Conservation (phyloP, 1,140 invertebrate species). For the Lordiphosa stackelbergi region DNA sequence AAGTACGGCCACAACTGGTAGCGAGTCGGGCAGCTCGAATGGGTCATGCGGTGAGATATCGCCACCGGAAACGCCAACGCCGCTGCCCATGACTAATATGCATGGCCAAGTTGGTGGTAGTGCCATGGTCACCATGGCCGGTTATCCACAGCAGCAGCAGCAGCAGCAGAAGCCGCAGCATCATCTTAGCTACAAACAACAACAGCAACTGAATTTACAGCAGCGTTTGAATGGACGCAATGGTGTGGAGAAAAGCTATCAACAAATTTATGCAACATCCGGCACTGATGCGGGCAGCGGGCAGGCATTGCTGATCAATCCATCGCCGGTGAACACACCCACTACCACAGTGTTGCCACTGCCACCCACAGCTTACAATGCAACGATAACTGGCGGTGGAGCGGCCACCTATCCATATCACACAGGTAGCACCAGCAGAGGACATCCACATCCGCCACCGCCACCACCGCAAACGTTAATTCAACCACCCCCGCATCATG, state of each 20-base stretch:
- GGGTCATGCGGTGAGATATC: conserved; percentile 71
- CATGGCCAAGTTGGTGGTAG: conserved; percentile 30
- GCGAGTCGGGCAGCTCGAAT: conserved; percentile 74
- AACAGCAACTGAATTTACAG: conserved; percentile 53
- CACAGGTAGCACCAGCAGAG: conserved; percentile 75
- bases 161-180: conserved; percentile 40
- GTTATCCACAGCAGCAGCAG: conserved; percentile 28
- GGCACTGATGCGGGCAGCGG: conserved; percentile 46
- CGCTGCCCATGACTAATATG: conserved; percentile 31
- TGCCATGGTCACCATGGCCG: conserved; percentile 24
- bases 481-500: conserved; percentile 41
- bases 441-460: conserved; percentile 67
- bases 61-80: conserved; percentile 72
- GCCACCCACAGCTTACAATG: conserved; percentile 49
- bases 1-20: conserved; percentile 61
- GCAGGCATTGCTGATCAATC: conserved; percentile 53
- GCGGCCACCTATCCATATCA: conserved; percentile 69
- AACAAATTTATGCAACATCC: conserved; percentile 54
- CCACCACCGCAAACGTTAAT: conserved; percentile 69
- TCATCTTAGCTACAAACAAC: conserved; percentile 64
- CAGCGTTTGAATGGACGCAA: conserved; percentile 68
- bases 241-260: conserved; percentile 62
- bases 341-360: conserved; percentile 51
- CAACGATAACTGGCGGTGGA: conserved; percentile 7
- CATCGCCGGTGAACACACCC: conserved; percentile 51